Evolutionary conservation across 2,888 invertebrate genomes (phyloP), one percentile per base, ranked within the genome.

Genomic region (Eledona agricola): DNA sequence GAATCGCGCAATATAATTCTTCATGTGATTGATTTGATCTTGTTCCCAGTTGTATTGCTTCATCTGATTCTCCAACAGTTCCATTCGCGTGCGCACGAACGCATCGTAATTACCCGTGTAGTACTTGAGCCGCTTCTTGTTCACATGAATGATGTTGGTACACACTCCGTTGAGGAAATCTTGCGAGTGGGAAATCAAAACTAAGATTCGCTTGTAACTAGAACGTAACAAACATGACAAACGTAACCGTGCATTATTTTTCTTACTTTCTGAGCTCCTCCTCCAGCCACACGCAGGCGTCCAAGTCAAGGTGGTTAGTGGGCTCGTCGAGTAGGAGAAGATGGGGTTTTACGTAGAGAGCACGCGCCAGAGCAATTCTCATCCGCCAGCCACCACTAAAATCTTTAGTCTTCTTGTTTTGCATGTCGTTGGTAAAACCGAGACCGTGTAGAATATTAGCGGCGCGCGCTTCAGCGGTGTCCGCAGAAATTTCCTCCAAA

Each of bases 11-110:
- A 99, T 97, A 76, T 99, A 99, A 76, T 98, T 96, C 87, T 99
- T 99, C 98, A 99, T 99, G 72, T 99, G 95, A 54, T 94, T 84
- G 58, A 99, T 98, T 79, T 99, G 98, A 78, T 96, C 96, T 76
- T 99, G 99, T 77, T 99, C 98, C 99, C 99, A 99, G 70, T 96
- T 95, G 78, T 97, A 99, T 72, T 95, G 94, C 76, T 99, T 99
- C 86, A 90, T 92, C 79, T 99, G 99, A 77, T 99, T 99, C 77
- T 99, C 99, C 57, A 96, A 80, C 65, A 97, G 79, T 74, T 99
- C 99, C 82, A 90, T 82, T 57, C 96, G 82, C 0, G 98, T 99
- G 62, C 92, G 88, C 4, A 94, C 85, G 73, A 98, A 99, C 1
- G 93, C 90, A 76, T 99, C 99, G 75, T 98, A 99, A 80, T 98